These are phyloP conservation scores for Aspidoscelis tigris DNA, from an alignment of 2,113 vertebrate genomes.

Conservation along the genomic window DNA sequence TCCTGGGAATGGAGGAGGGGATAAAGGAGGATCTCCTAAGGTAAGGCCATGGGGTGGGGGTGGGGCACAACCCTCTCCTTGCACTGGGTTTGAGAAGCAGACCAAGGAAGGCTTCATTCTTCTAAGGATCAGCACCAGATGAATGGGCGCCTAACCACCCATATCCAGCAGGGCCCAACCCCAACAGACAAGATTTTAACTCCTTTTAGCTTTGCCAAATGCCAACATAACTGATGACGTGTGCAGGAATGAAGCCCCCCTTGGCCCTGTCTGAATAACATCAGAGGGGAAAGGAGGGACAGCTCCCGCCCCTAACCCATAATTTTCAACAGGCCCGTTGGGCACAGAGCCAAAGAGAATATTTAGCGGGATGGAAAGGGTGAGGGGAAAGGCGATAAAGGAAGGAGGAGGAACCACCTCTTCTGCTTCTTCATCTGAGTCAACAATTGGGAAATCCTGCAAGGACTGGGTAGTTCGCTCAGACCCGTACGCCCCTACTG, in stretches of 20 bases:
- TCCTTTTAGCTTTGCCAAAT: not conserved
- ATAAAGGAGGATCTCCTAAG: not conserved
- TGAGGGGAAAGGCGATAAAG: not conserved
- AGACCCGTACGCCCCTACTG: constrained; percentile 94
- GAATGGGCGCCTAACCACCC: not conserved
- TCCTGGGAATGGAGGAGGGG: constrained; percentile 75
- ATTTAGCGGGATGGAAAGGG: not conserved
- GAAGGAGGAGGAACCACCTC: constrained; percentile 76
- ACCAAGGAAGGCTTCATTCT: not conserved
- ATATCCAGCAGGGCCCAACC: not conserved
- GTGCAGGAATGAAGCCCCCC: too few relatives aligned
- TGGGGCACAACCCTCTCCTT: not conserved
- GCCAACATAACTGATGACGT: not conserved
- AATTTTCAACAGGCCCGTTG: not conserved
- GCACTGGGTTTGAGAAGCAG: not conserved
- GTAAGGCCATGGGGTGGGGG: not conserved
- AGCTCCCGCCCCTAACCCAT: not conserved
- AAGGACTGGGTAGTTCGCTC: constrained; percentile 92
- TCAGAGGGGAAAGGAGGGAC: not conserved
- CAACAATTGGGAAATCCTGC: constrained; percentile 92
- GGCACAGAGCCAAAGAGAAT: not conserved
- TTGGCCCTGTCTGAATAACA: not conserved
- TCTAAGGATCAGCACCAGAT: not conserved
- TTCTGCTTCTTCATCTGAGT: constrained; percentile 96
- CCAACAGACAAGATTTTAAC: not conserved